phyloP scores from a whole-genome alignment of 2,888 invertebrate genomes.

The Paralinhomoeus sp. region DNA sequence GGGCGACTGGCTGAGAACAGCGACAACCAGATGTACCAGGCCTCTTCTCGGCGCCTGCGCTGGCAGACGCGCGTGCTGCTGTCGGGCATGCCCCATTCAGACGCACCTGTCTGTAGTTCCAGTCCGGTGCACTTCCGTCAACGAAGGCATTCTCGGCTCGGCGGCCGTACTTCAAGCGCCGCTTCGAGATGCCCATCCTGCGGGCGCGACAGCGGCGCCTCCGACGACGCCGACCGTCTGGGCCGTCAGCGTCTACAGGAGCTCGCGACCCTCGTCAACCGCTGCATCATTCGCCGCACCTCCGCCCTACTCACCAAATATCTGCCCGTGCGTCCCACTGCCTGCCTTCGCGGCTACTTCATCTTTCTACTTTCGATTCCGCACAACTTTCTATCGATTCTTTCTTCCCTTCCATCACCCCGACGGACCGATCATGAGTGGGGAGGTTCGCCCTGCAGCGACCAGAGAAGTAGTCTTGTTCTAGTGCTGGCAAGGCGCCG shows the following conservation, averaged over 20 bases:
- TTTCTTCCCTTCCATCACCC: background rate
- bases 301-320: slow-evolving; percentile 72
- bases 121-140: slow-evolving; percentile 91
- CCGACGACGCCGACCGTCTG: slow-evolving; percentile 49
- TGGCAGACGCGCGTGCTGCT: slow-evolving; percentile 67
- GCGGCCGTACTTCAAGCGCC: slow-evolving; percentile 55
- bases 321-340: slow-evolving; percentile 49
- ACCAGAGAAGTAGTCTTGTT: too few species aligned
- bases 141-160: slow-evolving; percentile 38
- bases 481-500: too few species aligned
- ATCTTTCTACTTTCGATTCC: background rate
- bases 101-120: slow-evolving; percentile 91
- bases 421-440: too few species aligned
- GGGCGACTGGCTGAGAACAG: slow-evolving; percentile 86
- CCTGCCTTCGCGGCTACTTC: background rate
- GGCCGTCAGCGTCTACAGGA: slow-evolving; percentile 53
- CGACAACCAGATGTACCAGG: slow-evolving; percentile 89
- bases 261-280: slow-evolving; percentile 61
- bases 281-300: slow-evolving; percentile 68
- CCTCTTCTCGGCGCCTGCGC: slow-evolving; percentile 72
- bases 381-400: background rate
- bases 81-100: slow-evolving; percentile 96
- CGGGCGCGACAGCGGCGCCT: slow-evolving; percentile 75
- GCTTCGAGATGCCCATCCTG: slow-evolving; percentile 64
- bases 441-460: too few species aligned